Base-by-base conservation (phyloP, 2,888 invertebrate species). In the Drosophila mimetica region DNA sequence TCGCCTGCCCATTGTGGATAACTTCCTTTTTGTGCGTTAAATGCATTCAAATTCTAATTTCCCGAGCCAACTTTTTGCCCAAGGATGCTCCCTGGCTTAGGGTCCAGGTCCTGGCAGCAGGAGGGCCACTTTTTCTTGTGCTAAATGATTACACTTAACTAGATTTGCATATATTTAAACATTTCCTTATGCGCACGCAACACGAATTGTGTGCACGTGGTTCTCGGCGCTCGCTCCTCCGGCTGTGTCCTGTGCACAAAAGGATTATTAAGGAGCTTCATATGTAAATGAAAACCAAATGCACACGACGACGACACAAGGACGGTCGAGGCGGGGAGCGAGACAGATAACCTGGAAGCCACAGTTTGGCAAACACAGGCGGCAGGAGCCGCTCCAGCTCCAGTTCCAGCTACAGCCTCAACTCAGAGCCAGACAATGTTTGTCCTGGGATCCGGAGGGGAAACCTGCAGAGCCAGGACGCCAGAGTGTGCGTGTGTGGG, bases 251-350 rank as follows among this genome's bases (percentile, higher is more conserved):
- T 80, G 86, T 76, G 88, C 88, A 84, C 84, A 84, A 85, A 88
- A 85, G 84, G 84, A 85, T 85, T 85, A 88, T 85, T 85, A 85
- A 85, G 84, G 88, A 85, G 89, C 84, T 88, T 88, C 88, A 85
- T 85, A 85, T 85, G 84, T 85, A 85, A 85, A 85, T 85, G 84
- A 86, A 85, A 85, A 85, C 85, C 89, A 85, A 85, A 85, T 85
- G 84, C 84, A 85, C 88, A 88, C 87, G 85, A 75, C 77, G 80
- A 71, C 70, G 79, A 70, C 72, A 60, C n/a, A 63, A 54, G 58
- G 42, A 51, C 28, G 8, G 18, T 30, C 57, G 53, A 32, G 18
- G n/a, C 25, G 32, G 44, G 53, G 41, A 47, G 44, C 22, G 69
- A 36, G 55, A 58, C 59, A 83, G 88, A 86, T 88, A 88, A 88